These are phyloP conservation scores for Numenius arquata DNA, from an alignment of 2,113 vertebrate species.

Conservation along the genomic window DNA sequence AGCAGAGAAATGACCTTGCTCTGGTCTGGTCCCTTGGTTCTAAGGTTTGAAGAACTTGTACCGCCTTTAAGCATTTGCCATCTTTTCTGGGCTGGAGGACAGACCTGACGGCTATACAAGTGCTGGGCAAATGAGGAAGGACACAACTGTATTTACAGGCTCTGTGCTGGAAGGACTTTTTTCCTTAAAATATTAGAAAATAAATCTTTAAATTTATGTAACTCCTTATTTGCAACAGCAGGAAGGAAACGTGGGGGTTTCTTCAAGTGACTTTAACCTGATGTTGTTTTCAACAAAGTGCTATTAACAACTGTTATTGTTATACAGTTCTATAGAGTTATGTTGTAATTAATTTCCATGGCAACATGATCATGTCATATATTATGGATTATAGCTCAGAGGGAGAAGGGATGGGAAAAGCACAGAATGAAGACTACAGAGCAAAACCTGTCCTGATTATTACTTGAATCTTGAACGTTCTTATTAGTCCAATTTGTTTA, in stretches of 20 bases:
- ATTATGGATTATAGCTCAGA: background rate
- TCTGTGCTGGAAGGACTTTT: background rate
- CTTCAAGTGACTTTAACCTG: background rate
- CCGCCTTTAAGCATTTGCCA: background rate
- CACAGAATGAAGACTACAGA: background rate
- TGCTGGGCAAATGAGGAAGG: background rate
- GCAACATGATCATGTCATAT: background rate
- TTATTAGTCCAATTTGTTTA: conserved; percentile 45
- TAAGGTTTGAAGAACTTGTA: background rate
- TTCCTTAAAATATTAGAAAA: background rate
- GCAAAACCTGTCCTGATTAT: conserved; percentile 13
- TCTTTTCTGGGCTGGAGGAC: background rate
- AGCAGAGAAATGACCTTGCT: background rate
- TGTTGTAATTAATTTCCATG: background rate
- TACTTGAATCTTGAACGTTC: conserved; percentile 16
- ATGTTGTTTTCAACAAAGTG: background rate
- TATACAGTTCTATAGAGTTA: background rate
- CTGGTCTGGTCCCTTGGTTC: background rate
- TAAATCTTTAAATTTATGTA: background rate
- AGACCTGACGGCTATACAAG: background rate
- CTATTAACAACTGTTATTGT: background rate
- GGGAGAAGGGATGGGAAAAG: background rate
- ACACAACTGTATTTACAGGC: background rate
- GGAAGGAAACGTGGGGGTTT: background rate
- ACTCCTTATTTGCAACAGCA: background rate